These are phyloP conservation scores for Invenusta paracnida DNA, from an alignment of 2,888 invertebrate species.

Conservation along the genomic window DNA sequence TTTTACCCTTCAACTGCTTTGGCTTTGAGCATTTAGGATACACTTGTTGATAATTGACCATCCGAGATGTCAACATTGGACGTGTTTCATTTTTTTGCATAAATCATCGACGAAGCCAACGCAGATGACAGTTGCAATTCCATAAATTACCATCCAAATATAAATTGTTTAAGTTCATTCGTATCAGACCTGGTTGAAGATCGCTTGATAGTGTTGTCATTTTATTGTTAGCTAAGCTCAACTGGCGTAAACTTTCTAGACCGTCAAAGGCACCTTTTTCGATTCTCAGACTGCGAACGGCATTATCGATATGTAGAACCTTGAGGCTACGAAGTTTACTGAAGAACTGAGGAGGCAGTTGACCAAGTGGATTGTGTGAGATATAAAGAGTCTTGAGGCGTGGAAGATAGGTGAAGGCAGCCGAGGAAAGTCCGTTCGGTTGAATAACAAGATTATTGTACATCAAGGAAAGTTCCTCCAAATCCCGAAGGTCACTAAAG, in stretches of 20 bases:
- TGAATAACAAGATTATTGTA: slow-evolving; percentile 37
- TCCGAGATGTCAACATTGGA: neutral
- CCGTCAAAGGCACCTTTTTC: slow-evolving; percentile 39
- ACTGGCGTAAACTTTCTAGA: slow-evolving; percentile 1
- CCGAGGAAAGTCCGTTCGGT: slow-evolving; percentile 9
- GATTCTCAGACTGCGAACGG: slow-evolving; percentile 26
- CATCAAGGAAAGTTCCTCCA: slow-evolving; percentile 36
- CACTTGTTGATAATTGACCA: neutral
- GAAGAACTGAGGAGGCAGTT: slow-evolving; percentile 35
- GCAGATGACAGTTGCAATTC: slow-evolving; percentile 44
- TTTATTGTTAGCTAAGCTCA: slow-evolving; percentile 35
- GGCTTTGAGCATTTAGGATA: slow-evolving; percentile 36
- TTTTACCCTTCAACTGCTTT: slow-evolving; percentile 20
- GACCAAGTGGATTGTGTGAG: slow-evolving; percentile 40
- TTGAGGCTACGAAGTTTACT: slow-evolving; percentile 30
- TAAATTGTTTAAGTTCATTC: slow-evolving; percentile 38
- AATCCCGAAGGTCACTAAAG: slow-evolving; percentile 35
- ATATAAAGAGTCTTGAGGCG: slow-evolving; percentile 21
- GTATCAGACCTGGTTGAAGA: neutral
- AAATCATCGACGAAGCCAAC: slow-evolving; percentile 34
- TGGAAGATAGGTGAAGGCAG: slow-evolving; percentile 38
- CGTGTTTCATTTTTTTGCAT: neutral
- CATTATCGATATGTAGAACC: slow-evolving; percentile 35
- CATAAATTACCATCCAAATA: slow-evolving; percentile 36
- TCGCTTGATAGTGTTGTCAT: slow-evolving; percentile 20